Evolutionary conservation across 2,888 invertebrate species (phyloP).

Genomic region (Macrosiphum euphorbiae): DNA sequence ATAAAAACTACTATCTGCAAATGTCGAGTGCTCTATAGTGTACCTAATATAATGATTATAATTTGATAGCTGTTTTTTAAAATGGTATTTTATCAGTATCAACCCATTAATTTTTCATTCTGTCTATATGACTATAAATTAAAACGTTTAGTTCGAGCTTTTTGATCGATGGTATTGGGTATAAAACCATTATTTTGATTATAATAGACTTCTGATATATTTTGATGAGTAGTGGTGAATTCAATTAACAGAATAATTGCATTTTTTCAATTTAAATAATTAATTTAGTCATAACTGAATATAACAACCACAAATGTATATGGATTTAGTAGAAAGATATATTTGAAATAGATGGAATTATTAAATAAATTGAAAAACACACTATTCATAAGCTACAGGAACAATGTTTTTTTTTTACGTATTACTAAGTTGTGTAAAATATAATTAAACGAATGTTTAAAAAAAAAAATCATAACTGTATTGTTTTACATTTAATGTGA

Average conservation of each 20-base stretch:
- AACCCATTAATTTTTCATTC: neutral
- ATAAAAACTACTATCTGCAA: neutral
- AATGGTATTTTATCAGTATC: neutral
- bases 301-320: neutral
- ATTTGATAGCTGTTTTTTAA: neutral
- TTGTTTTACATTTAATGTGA: neutral
- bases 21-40: neutral
- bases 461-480: neutral
- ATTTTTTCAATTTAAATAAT: neutral
- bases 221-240: neutral
- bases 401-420: neutral
- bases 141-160: neutral
- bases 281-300: neutral
- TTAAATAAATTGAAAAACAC: neutral
- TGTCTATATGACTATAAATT: neutral
- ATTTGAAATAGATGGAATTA: neutral
- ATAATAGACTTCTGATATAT: neutral
- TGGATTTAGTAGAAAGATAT: neutral
- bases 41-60: neutral
- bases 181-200: neutral
- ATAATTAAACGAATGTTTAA: neutral
- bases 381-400: neutral
- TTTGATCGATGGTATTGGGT: neutral
- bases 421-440: neutral
- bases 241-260: neutral